A percentile compares a stretch with the other conserved stretches of the same genome.
These are phyloP conservation scores for Penelope pileata DNA, from an alignment of 2,113 vertebrate species.

Conservation along the genomic window DNA sequence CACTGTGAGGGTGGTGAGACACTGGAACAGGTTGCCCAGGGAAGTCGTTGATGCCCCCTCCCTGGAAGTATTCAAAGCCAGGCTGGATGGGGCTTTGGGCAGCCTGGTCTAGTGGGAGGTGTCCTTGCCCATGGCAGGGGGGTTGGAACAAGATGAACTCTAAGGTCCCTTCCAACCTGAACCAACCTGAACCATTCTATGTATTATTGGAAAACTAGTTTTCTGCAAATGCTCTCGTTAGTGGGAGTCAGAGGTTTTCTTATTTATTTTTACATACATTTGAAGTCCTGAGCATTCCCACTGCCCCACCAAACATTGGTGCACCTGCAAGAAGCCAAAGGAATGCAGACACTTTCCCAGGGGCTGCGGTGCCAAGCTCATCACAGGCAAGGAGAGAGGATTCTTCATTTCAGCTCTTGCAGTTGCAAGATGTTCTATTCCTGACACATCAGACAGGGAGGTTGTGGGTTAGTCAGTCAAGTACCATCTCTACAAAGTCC, in stretches of 20 bases:
- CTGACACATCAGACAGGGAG: background rate
- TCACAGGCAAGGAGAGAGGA: background rate
- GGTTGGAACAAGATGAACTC: too few species aligned
- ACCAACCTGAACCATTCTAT: too few species aligned
- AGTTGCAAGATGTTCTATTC: background rate
- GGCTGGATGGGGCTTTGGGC: too few species aligned
- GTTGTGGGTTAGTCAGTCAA: background rate
- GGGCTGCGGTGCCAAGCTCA: background rate
- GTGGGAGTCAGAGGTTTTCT: background rate
- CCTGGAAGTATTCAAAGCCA: too few species aligned
- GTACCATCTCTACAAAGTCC: background rate
- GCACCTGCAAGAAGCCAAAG: fast-evolving
- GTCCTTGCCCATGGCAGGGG: too few species aligned
- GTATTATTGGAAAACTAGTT: background rate
- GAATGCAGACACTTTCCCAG: fast-evolving
- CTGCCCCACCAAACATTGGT: background rate
- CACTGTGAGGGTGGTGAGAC: too few species aligned
- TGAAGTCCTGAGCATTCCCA: background rate
- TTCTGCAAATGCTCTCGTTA: background rate
- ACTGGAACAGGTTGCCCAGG: too few species aligned
- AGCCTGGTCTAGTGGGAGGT: too few species aligned
- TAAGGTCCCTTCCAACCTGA: too few species aligned
- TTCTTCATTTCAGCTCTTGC: background rate
- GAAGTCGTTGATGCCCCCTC: too few species aligned
- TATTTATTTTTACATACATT: background rate